Evolutionary conservation across 2,797 vertebrate species (phyloP), one percentile per base, ranked within the genome.

Genomic region (Steatocranus sp.): DNA sequence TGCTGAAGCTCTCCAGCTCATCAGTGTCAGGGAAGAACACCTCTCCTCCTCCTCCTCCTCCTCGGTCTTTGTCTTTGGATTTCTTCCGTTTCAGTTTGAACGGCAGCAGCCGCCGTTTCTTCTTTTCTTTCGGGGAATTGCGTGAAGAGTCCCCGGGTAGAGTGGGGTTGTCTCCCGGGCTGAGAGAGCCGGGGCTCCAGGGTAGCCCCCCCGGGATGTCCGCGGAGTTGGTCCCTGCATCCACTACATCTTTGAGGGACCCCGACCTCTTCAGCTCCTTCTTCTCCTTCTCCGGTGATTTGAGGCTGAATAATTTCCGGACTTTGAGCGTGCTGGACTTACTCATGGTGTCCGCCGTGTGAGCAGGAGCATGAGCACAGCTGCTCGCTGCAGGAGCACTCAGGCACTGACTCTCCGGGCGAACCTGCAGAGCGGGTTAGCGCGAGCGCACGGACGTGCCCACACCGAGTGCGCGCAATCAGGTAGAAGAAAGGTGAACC

Each of bases 251-350:
- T 14, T n/a, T 73, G 15, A 34, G 34, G 3, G 87, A 61, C 17
- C 4, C 49, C 5, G 78, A 8, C 20, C 10, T 43, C 20, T 82
- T 84, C 32, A 4, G 41, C 41, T 90, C 86, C 76, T 87, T 92
- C 10, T 75, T 82, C 1, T 89, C 88, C 75, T 91, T 94, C 1
- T 91, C 89, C 1, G 18, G 54, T 3, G 94, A 94, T 6, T 92
- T 94, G 0, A 83, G 3, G 51, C 85, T 93, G 7, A 95, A 95
- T 1, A 93, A 6, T 6, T 53, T 32, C 79, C 85, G 92, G 1
- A 94, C 81, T 82, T 81, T 92, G 30, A 93, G 82, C 4, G 89
- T 43, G 88, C 76, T 38, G 75, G 95, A 91, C 79, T 89, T 94
- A 30, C 90, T 95, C 95, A 95, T 95, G 83, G 43, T 81, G 81